Evolutionary conservation across 2,888 invertebrate genomes (phyloP).

Genomic region (Agapetus fuscipes): DNA sequence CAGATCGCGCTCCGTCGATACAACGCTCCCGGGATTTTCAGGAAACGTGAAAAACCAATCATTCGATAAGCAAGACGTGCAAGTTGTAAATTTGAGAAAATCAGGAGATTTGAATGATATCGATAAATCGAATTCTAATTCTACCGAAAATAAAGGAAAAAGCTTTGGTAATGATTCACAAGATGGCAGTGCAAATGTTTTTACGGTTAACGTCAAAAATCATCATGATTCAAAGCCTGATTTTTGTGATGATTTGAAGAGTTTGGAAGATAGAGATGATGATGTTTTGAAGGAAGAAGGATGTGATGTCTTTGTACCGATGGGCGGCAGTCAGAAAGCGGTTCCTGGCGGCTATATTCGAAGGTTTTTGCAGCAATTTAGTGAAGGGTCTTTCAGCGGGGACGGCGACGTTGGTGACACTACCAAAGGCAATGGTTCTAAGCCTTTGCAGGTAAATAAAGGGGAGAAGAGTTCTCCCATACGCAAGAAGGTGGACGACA

Average conservation of each 20-base stretch:
- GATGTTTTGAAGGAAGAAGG: conserved; percentile 8
- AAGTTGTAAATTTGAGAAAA: not conserved
- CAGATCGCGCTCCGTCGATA: conserved; percentile 49
- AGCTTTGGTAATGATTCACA: not conserved
- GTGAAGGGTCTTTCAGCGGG: conserved; percentile 37
- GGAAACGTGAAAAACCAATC: not conserved
- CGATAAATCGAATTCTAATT: no score
- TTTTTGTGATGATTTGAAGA: not conserved
- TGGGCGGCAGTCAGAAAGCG: conserved; percentile 25
- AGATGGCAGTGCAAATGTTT: not conserved
- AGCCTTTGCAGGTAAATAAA: no score
- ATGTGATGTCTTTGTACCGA: conserved; percentile 14
- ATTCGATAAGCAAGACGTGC: not conserved
- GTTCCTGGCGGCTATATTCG: conserved; percentile 42
- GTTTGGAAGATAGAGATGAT: not conserved
- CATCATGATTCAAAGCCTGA: no score
- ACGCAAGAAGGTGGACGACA: conserved; percentile 39
- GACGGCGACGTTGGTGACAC: conserved; percentile 8
- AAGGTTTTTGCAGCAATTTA: conserved; percentile 42
- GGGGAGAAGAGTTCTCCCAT: conserved; percentile 33
- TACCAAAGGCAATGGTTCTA: not conserved
- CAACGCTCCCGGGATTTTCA: conserved; percentile 28
- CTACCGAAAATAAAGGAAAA: not conserved
- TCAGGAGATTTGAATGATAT: not conserved
- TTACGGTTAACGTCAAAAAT: conserved; percentile 1